Evolutionary conservation across 2,113 vertebrate species (phyloP).

Genomic region (Lamprologus lemairii): DNA sequence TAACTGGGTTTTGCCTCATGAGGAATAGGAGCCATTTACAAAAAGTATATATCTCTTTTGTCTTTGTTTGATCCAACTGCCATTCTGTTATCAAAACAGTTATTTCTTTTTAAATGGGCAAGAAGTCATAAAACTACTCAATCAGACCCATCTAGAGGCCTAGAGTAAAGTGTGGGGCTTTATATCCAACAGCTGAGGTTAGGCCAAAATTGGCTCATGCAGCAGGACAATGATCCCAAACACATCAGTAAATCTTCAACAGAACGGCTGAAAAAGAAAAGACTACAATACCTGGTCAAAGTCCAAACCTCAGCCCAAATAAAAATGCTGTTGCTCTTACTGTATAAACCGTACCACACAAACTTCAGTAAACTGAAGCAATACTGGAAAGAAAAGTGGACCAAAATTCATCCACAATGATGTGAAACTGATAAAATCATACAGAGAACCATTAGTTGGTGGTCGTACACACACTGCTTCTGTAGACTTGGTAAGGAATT

Average conservation of each 20-base stretch:
- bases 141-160: fast-evolving
- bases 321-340: not conserved
- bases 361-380: not conserved
- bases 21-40: not conserved
- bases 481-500: not conserved
- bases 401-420: not conserved
- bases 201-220: not conserved
- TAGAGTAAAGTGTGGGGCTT: not conserved
- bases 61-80: not conserved
- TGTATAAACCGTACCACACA: fast-evolving
- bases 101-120: not conserved
- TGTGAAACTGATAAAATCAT: not conserved
- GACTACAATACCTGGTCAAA: not conserved
- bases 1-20: not conserved
- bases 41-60: not conserved
- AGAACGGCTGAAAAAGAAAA: not conserved
- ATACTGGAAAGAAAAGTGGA: fast-evolving
- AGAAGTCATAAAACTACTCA: not conserved
- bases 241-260: not conserved
- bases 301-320: not conserved
- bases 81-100: not conserved
- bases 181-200: not conserved
- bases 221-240: not conserved
- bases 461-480: not conserved
- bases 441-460: not conserved